Evolutionary conservation across 2,888 invertebrate species (phyloP), one percentile per base, ranked within the genome.

Genomic region (Lochmaea crataegi): DNA sequence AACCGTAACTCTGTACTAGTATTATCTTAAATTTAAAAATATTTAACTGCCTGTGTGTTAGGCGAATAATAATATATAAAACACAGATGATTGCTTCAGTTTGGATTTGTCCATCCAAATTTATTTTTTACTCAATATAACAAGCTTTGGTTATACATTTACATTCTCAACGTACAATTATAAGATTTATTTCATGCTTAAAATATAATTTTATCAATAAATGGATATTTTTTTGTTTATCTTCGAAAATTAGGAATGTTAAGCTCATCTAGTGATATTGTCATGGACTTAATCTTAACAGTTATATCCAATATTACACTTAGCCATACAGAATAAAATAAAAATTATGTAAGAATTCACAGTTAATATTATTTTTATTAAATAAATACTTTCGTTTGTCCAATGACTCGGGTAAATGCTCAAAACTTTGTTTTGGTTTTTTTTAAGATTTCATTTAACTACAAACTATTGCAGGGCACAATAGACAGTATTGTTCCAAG

Each of bases 1-100:
- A 18, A 42, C 42, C 16, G n/a, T 16, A 16, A 41, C 14, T 16
- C 16, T 74, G 51, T 71, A 67, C 42, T 71, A 67, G 38, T 67
- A 68, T 53, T 71, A 67, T 61, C 68, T 71, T 71, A 74, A 65
- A 56, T 74, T 65, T 74, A 74, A 71, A 71, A 74, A 71, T 74
- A 70, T 64, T 70, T 57, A 74, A 74, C 74, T 74, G 74, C 74
- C 68, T 71, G 65, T 71, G 65, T 71, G 68, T 65, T 64, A 68
- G 53, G 68, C 68, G 65, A 68, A 64, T 75, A 73, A 38, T 74
- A 70, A 63, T 70, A 73, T 74, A 75, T 68, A 74, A 72, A 71
- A 72, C 73, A 76, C 70, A 75, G 71, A 74, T 77, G 76, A 77
- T 75, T 75, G 75, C 75, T 75, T 75, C 72, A 38, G 65, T 71